Evolutionary conservation across 2,113 vertebrate genomes (phyloP), one percentile per base, ranked within the genome.

Genomic region (Carettochelys insculpta): DNA sequence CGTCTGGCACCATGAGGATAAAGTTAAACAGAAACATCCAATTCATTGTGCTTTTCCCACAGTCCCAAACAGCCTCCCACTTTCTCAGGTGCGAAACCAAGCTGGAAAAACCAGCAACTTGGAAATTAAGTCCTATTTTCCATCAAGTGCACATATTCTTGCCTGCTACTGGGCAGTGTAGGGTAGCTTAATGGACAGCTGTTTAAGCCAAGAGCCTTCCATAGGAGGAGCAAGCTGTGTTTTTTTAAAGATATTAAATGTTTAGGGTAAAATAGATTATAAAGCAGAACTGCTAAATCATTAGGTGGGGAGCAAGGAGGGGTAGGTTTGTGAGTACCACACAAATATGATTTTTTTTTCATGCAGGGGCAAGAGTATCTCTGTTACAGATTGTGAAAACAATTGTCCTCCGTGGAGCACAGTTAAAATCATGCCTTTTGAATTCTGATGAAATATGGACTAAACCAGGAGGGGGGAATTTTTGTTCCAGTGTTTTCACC

Each of bases 371-470:
- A 78, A 91, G 85, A 90, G 92, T 58, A 90, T 93, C 90, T 91
- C n/a, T n/a, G n/a, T 27, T 82, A 29, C 48, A 54, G 76, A 77
- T 45, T 92, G 93, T 88, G 27, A 91, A 94, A 92, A 80, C 80
- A 93, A 77, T 89, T 38, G 29, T 47, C 43, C 89, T 92, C 86
- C 20, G 91, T 87, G 50, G 1, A 29, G 53, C 83, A 83, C 89
- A 95, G 51, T 85, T 71, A 95, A 92, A 92, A 92, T 80, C 48
- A 80, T 87, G 54, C 25, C 48, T 95, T 92, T 65, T 90, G 87
- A 73, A 38, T 90, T 94, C 92, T 94, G 51, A 89, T 84, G 9
- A 91, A 94, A 90, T 86, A 20, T 53, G 87, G 88, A 94, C 86
- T 54, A 71, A 92, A 89, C 90, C 6, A 31, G 53, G 79, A 29